Conservation (phyloP, 2,888 invertebrate genomes). For the Epistrophella euchroma region DNA sequence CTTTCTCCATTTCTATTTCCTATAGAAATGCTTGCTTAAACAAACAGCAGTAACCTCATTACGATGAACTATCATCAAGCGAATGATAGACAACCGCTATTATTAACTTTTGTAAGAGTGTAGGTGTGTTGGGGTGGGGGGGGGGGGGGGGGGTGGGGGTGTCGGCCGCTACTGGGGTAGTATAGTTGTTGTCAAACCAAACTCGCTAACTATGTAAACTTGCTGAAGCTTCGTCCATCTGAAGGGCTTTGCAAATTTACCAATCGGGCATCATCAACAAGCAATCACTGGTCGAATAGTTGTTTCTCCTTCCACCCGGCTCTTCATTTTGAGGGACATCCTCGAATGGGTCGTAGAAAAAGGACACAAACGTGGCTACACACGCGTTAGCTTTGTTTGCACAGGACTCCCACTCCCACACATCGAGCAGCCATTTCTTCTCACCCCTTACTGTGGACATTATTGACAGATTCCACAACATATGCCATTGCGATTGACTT, state of each 20-base stretch:
- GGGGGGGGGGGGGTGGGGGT: background rate
- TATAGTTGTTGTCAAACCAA: slow-evolving; percentile 54
- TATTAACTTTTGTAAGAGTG: slow-evolving; percentile 56
- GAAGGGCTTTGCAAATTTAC: slow-evolving; percentile 74
- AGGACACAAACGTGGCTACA: slow-evolving; percentile 45
- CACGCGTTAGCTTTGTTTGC: slow-evolving; percentile 58
- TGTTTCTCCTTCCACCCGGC: background rate
- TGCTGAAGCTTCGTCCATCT: slow-evolving; percentile 53
- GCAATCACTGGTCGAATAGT: slow-evolving; percentile 53
- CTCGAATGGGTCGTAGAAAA: slow-evolving; percentile 28
- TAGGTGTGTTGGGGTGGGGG: background rate
- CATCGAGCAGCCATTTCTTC: background rate
- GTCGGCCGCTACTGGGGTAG: too few species aligned
- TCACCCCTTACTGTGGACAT: slow-evolving; percentile 36
- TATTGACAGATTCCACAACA: slow-evolving; percentile 66
- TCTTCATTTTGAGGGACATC: slow-evolving; percentile 40
- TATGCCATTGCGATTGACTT: slow-evolving; percentile 52
- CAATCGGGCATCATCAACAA: slow-evolving; percentile 73
- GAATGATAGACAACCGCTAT: slow-evolving; percentile 66
- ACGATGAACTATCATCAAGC: slow-evolving; percentile 69
- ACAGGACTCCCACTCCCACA: background rate
- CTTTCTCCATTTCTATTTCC: slow-evolving; percentile 20
- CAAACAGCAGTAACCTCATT: slow-evolving; percentile 71
- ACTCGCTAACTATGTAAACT: slow-evolving; percentile 69
- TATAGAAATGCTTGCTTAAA: slow-evolving; percentile 35